A percentile compares a stretch with the other conserved stretches of the same genome.
These are phyloP conservation scores for Tursiops truncatus DNA, from an alignment of 2,113 vertebrate genomes.

Conservation along the genomic window DNA sequence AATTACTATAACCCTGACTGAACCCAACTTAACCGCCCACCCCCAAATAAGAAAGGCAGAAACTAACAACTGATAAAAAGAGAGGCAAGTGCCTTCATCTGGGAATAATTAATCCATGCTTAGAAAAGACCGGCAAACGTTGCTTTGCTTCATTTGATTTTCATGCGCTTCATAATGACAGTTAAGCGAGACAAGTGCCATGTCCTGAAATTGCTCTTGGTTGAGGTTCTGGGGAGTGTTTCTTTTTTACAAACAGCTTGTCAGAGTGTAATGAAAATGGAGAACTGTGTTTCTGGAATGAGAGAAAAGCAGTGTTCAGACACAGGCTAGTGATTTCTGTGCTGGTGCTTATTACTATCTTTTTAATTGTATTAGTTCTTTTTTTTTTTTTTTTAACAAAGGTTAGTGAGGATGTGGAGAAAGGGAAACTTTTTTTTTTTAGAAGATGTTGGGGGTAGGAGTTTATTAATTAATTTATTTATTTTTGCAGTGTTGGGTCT, in stretches of 20 bases:
- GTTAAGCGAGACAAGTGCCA: background rate
- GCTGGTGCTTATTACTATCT: background rate
- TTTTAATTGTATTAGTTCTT: constrained; percentile 55
- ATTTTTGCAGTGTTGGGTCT: too few species aligned
- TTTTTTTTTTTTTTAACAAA: too few species aligned
- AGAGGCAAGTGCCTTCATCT: background rate
- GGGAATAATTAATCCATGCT: constrained; percentile 36
- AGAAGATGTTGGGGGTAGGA: too few species aligned
- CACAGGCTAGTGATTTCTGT: background rate
- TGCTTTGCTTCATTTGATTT: constrained; percentile 36
- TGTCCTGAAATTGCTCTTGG: background rate
- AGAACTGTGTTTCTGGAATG: background rate
- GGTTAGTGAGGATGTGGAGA: too few species aligned
- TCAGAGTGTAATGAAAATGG: background rate
- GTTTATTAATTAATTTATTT: too few species aligned
- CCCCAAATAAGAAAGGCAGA: background rate
- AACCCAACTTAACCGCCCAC: background rate
- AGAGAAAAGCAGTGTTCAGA: background rate
- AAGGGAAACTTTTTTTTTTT: too few species aligned
- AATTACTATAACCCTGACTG: background rate
- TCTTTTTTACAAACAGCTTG: constrained; percentile 33
- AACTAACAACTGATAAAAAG: background rate
- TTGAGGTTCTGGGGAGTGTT: background rate
- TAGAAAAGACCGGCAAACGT: constrained; percentile 19
- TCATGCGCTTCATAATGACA: background rate